Evolutionary conservation across 2,888 invertebrate species (phyloP).

Genomic region (Orthonevra nobilis): DNA sequence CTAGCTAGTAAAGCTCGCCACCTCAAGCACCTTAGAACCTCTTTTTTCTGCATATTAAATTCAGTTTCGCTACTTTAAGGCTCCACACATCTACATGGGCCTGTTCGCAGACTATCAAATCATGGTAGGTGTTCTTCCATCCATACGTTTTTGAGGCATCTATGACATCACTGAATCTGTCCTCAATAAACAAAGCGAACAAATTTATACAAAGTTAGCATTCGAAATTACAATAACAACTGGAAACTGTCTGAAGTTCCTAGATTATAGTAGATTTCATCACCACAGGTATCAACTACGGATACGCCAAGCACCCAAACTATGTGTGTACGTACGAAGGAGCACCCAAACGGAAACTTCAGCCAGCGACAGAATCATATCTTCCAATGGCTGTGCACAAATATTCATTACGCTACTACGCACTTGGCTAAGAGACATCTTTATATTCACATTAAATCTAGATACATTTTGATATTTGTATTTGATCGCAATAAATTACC

Average conservation of each 20-base stretch:
- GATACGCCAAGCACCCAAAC: neutral
- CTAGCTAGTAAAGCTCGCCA: no score
- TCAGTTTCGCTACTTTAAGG: no score
- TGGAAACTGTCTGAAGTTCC: slow-evolving; percentile 11
- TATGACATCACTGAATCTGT: no score
- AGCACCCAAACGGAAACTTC: neutral
- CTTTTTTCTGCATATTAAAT: no score
- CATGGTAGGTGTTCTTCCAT: no score
- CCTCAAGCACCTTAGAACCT: no score
- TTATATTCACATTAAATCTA: slow-evolving; percentile 69
- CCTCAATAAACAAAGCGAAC: slow-evolving; percentile 32
- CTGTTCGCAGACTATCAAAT: no score
- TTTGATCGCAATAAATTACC: slow-evolving; percentile 70
- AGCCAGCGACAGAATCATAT: neutral
- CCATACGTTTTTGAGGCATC: no score
- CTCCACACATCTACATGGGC: no score
- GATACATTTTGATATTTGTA: slow-evolving; percentile 69
- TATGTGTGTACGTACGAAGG: neutral
- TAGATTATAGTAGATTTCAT: slow-evolving; percentile 48
- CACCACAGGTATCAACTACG: slow-evolving; percentile 40
- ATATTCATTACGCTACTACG: slow-evolving; percentile 65
- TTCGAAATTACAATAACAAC: slow-evolving; percentile 19
- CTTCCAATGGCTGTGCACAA: slow-evolving; percentile 23
- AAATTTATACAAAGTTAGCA: slow-evolving; percentile 26
- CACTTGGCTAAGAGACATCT: slow-evolving; percentile 64